phyloP scores from a whole-genome alignment of 1,140 invertebrate species.

The Cecropterus lyciades region DNA sequence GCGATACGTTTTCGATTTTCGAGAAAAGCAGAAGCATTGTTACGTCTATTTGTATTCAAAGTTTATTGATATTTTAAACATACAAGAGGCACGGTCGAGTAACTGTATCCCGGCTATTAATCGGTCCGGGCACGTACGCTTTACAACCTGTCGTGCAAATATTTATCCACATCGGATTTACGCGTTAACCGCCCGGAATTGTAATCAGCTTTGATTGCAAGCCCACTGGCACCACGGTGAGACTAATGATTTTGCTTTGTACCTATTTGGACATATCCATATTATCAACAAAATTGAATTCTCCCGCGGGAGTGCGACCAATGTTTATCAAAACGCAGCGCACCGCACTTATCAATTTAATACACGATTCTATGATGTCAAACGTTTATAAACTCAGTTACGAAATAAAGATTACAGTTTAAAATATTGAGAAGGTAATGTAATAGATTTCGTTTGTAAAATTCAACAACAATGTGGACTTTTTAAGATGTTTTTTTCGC shows the following conservation, averaged over 20 bases:
- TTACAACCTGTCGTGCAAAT: conserved; percentile 79
- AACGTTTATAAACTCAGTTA: conserved; percentile 4
- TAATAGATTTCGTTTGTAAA: neutral
- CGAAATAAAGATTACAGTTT: conserved; percentile 9
- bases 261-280: conserved; percentile 25
- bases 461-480: conserved; percentile 18
- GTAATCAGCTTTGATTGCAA: conserved; percentile 77
- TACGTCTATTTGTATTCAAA: conserved; percentile 37
- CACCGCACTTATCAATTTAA: conserved; percentile 18
- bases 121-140: conserved; percentile 64
- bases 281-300: conserved; percentile 28
- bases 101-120: conserved; percentile 69
- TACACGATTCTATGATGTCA: neutral
- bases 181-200: conserved; percentile 73
- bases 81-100: conserved; percentile 56
- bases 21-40: conserved; percentile 21
- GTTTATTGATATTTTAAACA: conserved; percentile 60
- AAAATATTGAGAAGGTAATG: neutral
- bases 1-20: conserved; percentile 27
- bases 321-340: conserved; percentile 24
- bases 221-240: conserved; percentile 38
- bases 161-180: conserved; percentile 79
- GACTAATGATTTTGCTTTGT: conserved; percentile 49
- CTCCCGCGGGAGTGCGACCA: conserved; percentile 10
- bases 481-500: conserved; percentile 43